phyloP scores from a whole-genome alignment of 2,888 invertebrate genomes.

The Diarsia brunnea region DNA sequence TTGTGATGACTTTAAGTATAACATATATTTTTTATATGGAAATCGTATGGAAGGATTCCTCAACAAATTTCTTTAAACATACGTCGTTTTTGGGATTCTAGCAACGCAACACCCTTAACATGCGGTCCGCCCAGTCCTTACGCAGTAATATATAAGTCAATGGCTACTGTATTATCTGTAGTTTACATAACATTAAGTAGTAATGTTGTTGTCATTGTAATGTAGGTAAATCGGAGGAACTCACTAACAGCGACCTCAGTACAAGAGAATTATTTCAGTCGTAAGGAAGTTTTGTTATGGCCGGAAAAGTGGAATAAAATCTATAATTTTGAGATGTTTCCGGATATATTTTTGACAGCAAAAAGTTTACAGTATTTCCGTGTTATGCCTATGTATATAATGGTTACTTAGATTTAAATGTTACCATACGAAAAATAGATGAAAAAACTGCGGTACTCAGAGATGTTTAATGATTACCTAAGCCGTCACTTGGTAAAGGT shows the following conservation, averaged over 20 bases:
- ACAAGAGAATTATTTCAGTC: conserved; percentile 50
- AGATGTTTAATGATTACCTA: no score
- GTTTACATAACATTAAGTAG: conserved; percentile 7
- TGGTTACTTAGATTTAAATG: neutral
- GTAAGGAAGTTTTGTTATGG: conserved; percentile 59
- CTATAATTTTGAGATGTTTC: conserved; percentile 49
- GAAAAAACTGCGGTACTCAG: neutral
- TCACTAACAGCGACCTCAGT: conserved; percentile 58
- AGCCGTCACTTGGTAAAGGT: no score
- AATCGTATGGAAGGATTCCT: no score
- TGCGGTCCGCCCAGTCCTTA: no score
- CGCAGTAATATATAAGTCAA: no score
- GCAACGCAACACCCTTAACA: no score
- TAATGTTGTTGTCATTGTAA: conserved; percentile 45
- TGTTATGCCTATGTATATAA: neutral
- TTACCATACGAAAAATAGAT: neutral
- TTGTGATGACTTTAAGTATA: no score
- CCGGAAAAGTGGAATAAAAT: conserved; percentile 49
- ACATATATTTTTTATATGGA: no score
- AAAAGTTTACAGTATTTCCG: neutral
- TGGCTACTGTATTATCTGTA: no score
- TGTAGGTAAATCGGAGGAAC: conserved; percentile 31
- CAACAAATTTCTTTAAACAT: no score
- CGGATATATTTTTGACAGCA: neutral
- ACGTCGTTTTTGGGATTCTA: no score